Base-by-base conservation (phyloP, 1,140 invertebrate genomes). In the Zaprionus lachaisei region DNA sequence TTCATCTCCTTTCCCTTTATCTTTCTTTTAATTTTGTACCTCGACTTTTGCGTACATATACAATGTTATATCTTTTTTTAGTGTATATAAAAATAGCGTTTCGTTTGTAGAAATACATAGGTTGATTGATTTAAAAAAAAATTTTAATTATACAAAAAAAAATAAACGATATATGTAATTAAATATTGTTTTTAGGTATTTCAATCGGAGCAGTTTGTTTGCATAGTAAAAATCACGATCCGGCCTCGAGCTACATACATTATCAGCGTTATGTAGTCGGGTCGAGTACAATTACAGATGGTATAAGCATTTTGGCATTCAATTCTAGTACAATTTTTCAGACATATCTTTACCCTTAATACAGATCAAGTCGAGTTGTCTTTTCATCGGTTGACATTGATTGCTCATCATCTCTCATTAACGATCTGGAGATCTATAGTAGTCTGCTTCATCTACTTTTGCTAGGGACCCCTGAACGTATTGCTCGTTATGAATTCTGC, bases 31-130 rank as follows among this genome's bases (percentile, higher is more conserved):
- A 24, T 51, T 51, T 51, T 57, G n/a, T 26, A 41, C 34, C 64
- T 47, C 65, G 60, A 73, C 56, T 62, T 67, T 60, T 37, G 67
- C 67, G 56, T 63, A 65, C 47, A 78, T 61, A 47, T 63, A 72
- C 15, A 47, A 41, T 60, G 12, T 47, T 14, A 47, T 54, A 63
- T 41, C 26, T 26, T 31, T 61, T 24, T 28, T 62, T 63, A 22
- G 64, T 69, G 72, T 83, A 71, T 68, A 87, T 79, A 87, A 87
- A 87, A 87, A 87, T 87, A 87, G 83, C 74, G 34, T 75, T 80
- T 76, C 26, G 57, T 63, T 77, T 89, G 80, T 54, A 80, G 79
- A 57, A 58, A 56, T 38, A 37, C 47, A 70, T 73, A 71, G 77
- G 73, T 83, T 17, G 41, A 77, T 78, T 67, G 64, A 85, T 85